These are phyloP conservation scores for Plebejus melissa DNA, from an alignment of 2,888 invertebrate genomes.

Conservation along the genomic window DNA sequence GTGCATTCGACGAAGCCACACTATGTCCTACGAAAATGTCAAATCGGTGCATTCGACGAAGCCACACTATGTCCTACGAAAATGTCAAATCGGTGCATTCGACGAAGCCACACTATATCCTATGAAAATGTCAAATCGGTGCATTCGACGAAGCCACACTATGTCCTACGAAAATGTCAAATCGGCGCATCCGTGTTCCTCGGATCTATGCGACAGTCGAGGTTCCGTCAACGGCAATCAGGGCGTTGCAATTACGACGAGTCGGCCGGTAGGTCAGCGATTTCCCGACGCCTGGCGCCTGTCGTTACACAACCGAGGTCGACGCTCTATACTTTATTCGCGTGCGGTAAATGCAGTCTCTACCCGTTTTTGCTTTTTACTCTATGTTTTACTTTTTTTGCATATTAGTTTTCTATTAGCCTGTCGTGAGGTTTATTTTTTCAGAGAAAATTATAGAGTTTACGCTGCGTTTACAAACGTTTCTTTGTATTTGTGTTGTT, in stretches of 20 bases:
- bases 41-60: too few species aligned
- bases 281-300: slow-evolving; percentile 67
- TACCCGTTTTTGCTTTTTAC: slow-evolving; percentile 39
- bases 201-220: slow-evolving; percentile 43
- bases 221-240: slow-evolving; percentile 61
- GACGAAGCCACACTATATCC: too few species aligned
- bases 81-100: too few species aligned
- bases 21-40: too few species aligned
- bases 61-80: too few species aligned
- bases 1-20: neutral
- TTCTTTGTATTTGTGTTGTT: slow-evolving; percentile 12
- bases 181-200: slow-evolving; percentile 50
- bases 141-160: too few species aligned
- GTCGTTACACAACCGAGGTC: slow-evolving; percentile 74
- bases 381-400: neutral
- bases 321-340: slow-evolving; percentile 50
- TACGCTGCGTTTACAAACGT: slow-evolving; percentile 27
- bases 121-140: too few species aligned
- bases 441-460: slow-evolving; percentile 31
- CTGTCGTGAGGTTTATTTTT: neutral
- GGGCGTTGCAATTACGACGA: slow-evolving; percentile 71
- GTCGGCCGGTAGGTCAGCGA: slow-evolving; percentile 73
- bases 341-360: neutral
- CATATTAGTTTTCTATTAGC: neutral
- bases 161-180: neutral